Percentiles rank a stretch among this genome's conserved stretches.
Conservation (phyloP, 1,140 invertebrate genomes). For the Aphis craccivora region DNA sequence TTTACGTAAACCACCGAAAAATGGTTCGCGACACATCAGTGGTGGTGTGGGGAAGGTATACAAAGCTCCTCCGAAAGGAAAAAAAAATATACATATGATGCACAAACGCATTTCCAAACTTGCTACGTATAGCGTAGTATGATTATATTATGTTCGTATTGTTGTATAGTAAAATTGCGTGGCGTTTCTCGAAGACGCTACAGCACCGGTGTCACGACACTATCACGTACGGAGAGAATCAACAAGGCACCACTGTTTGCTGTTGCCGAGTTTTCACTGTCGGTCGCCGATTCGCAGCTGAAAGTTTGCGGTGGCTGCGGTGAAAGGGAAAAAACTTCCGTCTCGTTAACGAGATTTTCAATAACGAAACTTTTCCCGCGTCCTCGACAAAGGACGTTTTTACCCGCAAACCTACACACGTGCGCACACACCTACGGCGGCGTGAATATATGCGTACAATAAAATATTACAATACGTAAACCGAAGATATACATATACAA, state of each 20-base stretch:
- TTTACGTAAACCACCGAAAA: neutral
- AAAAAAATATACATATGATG: neutral
- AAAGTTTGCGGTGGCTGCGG: neutral
- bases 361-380: constrained; percentile 45
- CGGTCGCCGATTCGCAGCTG: neutral
- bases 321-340: constrained; percentile 34
- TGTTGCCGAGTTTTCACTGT: constrained; percentile 8
- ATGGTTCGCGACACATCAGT: neutral
- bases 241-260: constrained; percentile 24
- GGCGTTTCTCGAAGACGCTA: neutral
- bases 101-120: neutral
- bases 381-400: constrained; percentile 38
- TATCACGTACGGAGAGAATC: constrained; percentile 31
- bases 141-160: neutral
- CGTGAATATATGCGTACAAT: neutral
- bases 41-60: neutral
- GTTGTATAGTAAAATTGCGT: neutral
- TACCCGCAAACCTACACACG: neutral
- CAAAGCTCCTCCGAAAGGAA: neutral
- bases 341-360: constrained; percentile 55
- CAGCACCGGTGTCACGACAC: neutral
- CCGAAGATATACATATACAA: neutral
- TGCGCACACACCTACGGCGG: neutral
- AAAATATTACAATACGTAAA: constrained; percentile 22
- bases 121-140: neutral